Percentiles rank a stretch among this genome's conserved stretches.
Evolutionary conservation across 2,888 invertebrate genomes (phyloP).

Genomic region (Palloptera scutellata): DNA sequence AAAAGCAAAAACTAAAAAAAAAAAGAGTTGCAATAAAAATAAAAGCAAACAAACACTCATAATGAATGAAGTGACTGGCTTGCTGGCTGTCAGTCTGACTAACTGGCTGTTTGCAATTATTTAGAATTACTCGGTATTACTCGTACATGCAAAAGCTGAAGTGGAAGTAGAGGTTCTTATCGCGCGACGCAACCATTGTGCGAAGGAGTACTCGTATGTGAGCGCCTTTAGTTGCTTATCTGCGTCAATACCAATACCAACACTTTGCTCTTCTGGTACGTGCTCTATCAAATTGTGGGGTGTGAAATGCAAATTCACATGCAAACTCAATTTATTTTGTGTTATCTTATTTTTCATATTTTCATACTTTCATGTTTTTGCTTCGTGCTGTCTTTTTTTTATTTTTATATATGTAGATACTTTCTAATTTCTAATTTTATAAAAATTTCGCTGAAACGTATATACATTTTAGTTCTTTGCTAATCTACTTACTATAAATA

Average conservation of each 20-base stretch:
- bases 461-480: too few species aligned
- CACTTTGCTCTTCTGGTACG: neutral
- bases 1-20: constrained; percentile 12
- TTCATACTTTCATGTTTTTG: neutral
- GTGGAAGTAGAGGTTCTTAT: neutral
- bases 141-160: neutral
- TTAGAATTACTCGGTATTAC: neutral
- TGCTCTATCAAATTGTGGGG: neutral
- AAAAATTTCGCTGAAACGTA: too few species aligned
- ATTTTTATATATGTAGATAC: too few species aligned
- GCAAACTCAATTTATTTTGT: neutral
- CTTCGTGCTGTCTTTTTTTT: neutral
- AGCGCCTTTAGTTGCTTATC: neutral
- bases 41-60: neutral
- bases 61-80: too few species aligned
- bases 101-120: neutral
- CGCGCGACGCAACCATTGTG: neutral
- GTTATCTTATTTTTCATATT: neutral
- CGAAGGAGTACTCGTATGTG: neutral
- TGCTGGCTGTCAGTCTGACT: too few species aligned
- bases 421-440: too few species aligned
- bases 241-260: neutral
- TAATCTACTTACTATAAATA: too few species aligned
- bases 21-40: constrained; percentile 8
- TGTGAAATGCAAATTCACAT: constrained; percentile 5